Evolutionary conservation across 2,113 vertebrate genomes (phyloP).

Genomic region (Nothocercus julius): DNA sequence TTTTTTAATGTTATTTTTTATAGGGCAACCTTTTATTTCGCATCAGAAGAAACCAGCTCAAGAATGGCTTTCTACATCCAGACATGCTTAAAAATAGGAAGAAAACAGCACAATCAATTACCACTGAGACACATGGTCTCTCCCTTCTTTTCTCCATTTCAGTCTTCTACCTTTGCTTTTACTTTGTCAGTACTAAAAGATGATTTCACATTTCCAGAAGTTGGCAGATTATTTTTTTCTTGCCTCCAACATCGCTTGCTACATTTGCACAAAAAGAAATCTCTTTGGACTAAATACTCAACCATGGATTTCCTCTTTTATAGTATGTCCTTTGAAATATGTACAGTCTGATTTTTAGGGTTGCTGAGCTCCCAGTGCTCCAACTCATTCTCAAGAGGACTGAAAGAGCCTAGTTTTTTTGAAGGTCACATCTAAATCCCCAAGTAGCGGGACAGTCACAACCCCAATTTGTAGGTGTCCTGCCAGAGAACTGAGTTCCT

Average conservation of each 20-base stretch:
- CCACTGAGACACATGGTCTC: neutral
- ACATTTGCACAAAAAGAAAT: neutral
- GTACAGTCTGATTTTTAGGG: neutral
- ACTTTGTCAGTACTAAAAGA: neutral
- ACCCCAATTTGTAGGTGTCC: neutral
- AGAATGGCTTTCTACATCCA: constrained; percentile 1
- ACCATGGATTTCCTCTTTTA: neutral
- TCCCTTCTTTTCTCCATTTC: neutral
- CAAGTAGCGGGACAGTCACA: neutral
- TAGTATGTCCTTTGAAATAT: neutral
- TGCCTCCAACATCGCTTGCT: neutral
- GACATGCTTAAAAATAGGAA: neutral
- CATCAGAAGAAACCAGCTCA: constrained; percentile 1
- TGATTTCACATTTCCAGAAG: neutral
- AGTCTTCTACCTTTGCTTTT: neutral
- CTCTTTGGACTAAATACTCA: neutral
- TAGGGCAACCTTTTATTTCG: neutral
- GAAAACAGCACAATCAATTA: constrained; percentile 12
- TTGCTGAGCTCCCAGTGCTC: neutral
- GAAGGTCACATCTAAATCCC: neutral
- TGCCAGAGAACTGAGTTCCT: neutral
- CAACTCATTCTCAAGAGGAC: neutral
- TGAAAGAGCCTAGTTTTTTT: neutral
- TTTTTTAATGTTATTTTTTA: neutral
- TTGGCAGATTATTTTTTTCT: neutral